These are phyloP conservation scores for Oryzias curvinotus DNA, from an alignment of 2,113 vertebrate genomes.

Conservation along the genomic window DNA sequence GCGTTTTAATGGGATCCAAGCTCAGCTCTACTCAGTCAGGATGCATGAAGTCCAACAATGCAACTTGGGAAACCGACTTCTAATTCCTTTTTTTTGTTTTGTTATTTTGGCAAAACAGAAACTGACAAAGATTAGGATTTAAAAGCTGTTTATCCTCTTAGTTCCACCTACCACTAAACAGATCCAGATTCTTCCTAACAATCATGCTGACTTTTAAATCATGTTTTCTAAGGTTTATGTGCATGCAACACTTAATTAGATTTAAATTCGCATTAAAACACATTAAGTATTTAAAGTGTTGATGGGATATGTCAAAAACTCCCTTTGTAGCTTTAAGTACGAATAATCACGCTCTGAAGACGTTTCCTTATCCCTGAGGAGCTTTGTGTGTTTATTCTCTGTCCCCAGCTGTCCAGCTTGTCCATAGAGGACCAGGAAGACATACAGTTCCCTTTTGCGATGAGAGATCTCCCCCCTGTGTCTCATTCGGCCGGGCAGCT, in stretches of 20 bases:
- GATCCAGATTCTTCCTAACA: no score
- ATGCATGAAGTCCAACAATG: constrained; percentile 7
- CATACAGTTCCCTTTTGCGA: constrained; percentile 51
- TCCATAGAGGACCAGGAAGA: constrained; percentile 60
- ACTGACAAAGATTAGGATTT: no score
- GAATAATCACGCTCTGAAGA: background rate
- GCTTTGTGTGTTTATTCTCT: background rate
- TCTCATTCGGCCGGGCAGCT: constrained; percentile 6
- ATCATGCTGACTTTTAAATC: no score
- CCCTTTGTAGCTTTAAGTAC: background rate
- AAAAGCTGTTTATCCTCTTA: no score
- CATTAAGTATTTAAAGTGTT: no score
- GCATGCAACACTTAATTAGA: no score
- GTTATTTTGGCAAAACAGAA: no score
- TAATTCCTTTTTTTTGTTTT: no score
- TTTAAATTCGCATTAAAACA: no score
- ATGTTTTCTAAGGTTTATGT: no score
- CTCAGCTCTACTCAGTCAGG: constrained; percentile 37
- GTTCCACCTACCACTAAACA: no score
- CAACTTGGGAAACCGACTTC: constrained; percentile 1
- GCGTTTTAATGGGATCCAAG: constrained; percentile 57
- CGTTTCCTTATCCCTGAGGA: no score
- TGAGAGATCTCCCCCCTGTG: constrained; percentile 53
- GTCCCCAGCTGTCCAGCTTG: constrained; percentile 54
- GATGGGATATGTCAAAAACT: background rate